phyloP scores from a whole-genome alignment of 2,797 vertebrate genomes.

The Peromyscus aztecus region DNA sequence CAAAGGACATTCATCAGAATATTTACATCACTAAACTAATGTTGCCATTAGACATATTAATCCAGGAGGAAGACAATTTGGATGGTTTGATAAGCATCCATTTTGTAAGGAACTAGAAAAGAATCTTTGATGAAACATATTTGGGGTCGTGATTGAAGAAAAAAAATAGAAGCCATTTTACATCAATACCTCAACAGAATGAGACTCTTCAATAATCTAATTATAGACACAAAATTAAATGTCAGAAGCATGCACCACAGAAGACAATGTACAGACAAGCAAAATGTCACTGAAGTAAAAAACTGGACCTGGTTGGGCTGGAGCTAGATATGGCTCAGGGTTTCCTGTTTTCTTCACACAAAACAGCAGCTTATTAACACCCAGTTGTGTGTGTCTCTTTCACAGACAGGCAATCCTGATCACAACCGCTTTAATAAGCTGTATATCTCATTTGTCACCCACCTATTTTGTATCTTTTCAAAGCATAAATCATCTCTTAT shows the following conservation, averaged over 20 bases:
- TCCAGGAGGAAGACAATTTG: background rate
- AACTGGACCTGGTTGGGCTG: background rate
- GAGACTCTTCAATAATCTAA: background rate
- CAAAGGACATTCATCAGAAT: background rate
- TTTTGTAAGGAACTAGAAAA: constrained; percentile 19
- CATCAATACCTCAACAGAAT: background rate
- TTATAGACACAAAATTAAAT: constrained; percentile 42
- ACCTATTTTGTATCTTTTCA: background rate
- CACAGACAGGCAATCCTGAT: background rate
- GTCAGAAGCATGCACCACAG: background rate
- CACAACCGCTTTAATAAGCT: background rate
- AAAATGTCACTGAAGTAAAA: background rate
- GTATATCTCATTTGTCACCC: background rate
- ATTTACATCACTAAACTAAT: background rate
- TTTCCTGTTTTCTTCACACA: background rate
- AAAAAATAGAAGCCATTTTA: background rate
- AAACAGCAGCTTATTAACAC: background rate
- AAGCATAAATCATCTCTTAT: background rate
- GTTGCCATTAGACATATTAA: background rate
- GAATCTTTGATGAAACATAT: background rate
- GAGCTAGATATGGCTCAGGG: background rate
- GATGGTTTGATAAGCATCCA: background rate
- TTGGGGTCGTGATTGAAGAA: background rate
- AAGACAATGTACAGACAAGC: background rate
- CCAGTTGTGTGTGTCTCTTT: background rate